Conservation (phyloP, 2,888 invertebrate genomes). For the Leptinotarsa haldemani region DNA sequence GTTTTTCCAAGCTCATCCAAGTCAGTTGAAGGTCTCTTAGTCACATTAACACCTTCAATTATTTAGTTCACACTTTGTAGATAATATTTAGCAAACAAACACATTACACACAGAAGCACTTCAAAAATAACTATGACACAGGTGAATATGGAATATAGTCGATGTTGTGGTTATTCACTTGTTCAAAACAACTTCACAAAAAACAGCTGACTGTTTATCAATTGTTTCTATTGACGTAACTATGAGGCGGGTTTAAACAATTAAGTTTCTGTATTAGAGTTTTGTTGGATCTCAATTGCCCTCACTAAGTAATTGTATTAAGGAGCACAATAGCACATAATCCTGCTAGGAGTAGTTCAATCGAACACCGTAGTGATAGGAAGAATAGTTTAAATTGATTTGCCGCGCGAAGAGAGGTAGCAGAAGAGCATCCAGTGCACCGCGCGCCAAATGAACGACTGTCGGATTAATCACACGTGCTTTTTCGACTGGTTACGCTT, state of each 20-base stretch:
- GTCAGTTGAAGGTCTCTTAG: conserved; percentile 29
- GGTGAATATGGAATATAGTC: not conserved
- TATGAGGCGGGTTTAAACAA: not conserved
- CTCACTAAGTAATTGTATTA: not conserved
- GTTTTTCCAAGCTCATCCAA: conserved; percentile 42
- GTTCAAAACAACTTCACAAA: not conserved
- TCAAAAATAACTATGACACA: conserved; percentile 12
- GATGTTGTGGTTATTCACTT: not conserved
- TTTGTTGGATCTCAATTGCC: not conserved
- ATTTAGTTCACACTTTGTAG: conserved; percentile 16
- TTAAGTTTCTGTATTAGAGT: not conserved
- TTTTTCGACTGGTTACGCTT: conserved; percentile 52
- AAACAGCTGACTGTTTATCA: conserved; percentile 8
- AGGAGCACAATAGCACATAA: not conserved
- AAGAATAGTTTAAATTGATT: not conserved
- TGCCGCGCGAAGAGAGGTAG: conserved; percentile 36
- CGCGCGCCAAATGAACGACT: conserved; percentile 61
- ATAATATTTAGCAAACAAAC: conserved; percentile 33
- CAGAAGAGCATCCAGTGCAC: conserved; percentile 51
- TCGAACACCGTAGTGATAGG: not conserved
- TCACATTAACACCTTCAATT: conserved; percentile 29
- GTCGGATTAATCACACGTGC: conserved; percentile 56
- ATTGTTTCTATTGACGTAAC: conserved; percentile 7
- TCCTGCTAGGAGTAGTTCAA: not conserved
- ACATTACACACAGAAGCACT: conserved; percentile 24